Evolutionary conservation across 2,113 vertebrate genomes (phyloP).

Genomic region (Paedocypris sp.): DNA sequence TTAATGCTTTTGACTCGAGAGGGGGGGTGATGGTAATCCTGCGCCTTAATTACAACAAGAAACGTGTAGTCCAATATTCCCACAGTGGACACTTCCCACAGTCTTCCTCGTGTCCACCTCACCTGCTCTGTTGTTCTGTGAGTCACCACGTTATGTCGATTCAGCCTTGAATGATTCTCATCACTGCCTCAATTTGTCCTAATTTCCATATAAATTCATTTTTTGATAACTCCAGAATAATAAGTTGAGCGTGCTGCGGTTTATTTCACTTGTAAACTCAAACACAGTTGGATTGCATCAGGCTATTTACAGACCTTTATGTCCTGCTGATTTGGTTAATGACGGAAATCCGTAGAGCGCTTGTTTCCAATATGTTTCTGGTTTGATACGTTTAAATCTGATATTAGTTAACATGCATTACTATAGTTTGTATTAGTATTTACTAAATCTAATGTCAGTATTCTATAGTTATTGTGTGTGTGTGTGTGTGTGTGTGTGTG

Average conservation of each 20-base stretch:
- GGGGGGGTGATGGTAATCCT: constrained; percentile 18
- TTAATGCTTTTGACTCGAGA: constrained; percentile 22
- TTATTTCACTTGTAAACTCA: not conserved
- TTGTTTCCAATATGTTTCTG: not conserved
- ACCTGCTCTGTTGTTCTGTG: too few relatives aligned
- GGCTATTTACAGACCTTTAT: not conserved
- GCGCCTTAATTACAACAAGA: constrained; percentile 38
- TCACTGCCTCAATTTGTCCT: not conserved
- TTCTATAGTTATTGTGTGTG: too few relatives aligned
- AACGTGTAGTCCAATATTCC: not conserved
- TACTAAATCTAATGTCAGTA: too few relatives aligned
- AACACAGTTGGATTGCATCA: not conserved
- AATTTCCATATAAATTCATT: constrained; percentile 8
- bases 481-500: too few relatives aligned
- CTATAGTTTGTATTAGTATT: too few relatives aligned
- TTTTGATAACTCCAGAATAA: not conserved
- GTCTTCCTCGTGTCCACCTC: too few relatives aligned
- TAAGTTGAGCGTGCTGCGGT: not conserved
- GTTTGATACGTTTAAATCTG: not conserved
- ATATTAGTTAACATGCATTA: too few relatives aligned
- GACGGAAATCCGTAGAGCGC: not conserved
- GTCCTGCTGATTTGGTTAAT: not conserved
- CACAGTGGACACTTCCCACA: too few relatives aligned
- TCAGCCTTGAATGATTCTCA: not conserved
- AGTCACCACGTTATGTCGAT: too few relatives aligned